Evolutionary conservation across 2,113 vertebrate genomes (phyloP), one percentile per base, ranked within the genome.

Genomic region (Cyprinodon brontotheroides): DNA sequence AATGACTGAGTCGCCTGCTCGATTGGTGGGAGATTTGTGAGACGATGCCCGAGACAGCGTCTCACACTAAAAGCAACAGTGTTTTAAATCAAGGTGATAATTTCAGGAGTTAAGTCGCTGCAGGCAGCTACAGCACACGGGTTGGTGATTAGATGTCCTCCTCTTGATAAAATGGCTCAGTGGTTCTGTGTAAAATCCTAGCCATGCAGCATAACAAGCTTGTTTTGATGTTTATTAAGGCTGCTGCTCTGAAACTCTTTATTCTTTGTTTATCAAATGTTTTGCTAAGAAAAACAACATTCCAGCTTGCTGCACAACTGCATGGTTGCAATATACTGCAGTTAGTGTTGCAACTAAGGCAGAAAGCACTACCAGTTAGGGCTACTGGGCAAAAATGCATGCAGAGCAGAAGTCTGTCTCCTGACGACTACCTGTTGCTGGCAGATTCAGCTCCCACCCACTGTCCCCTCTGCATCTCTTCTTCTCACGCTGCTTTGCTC

Each of bases 351-450:
- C 38, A 64, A 72, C 60, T 78, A 80, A 73, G 61, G 57, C 81
- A 80, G 78, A 87, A 77, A 85, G 82, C 75, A 84, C 86, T 80
- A 47, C 41, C 60, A 70, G 84, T 82, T 77, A 70, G 83, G 68
- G 75, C 68, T 74, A 74, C 62, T 77, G 74, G 81, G n/a, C 81
- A 63, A 72, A 53, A 59, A 75, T 57, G 20, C 47, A 37, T 80
- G 82, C 72, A 81, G 81, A n/a, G 39, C 67, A 89, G 85, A 89
- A 77, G 87, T 80, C 81, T 79, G 83, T 83, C 88, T 91, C 86
- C 87, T 93, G 86, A 86, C 80, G 61, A 81, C 91, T 91, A 94
- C 94, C 93, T 94, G 94, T 95, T 94, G 94, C 93, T 93, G 87
- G 88, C 91, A 75, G 74, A 87, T 84, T 85, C 67, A 70, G 60